Evolutionary conservation across 2,797 vertebrate species (phyloP).

Genomic region (Ibycter americanus): DNA sequence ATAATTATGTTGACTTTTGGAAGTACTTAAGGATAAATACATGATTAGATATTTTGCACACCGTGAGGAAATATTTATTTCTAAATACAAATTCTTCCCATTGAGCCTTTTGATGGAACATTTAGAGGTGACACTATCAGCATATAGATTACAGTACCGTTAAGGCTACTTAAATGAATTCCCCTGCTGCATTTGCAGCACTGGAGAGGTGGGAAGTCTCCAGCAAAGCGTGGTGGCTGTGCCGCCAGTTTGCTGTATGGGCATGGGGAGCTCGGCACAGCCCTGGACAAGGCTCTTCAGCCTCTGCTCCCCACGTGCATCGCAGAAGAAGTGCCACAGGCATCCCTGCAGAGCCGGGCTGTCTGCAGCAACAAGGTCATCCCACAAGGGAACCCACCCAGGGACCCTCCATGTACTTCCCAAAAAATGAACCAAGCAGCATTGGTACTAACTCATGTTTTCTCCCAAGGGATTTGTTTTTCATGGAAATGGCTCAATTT

Average conservation of each 20-base stretch:
- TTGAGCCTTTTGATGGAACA: constrained; percentile 36
- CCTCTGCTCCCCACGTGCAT: not conserved
- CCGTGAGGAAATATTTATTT: constrained; percentile 70
- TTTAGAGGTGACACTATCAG: constrained; percentile 28
- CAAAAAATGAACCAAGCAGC: not conserved
- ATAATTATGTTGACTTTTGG: constrained; percentile 75
- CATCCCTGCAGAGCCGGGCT: not conserved
- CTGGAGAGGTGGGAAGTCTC: not conserved
- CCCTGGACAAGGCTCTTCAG: not conserved
- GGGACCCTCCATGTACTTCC: not conserved
- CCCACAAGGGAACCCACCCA: not conserved
- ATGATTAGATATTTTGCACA: constrained; percentile 73
- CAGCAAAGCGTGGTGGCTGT: fast-evolving
- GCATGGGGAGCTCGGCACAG: not conserved
- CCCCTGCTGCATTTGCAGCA: not conserved
- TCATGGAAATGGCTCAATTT: not conserved
- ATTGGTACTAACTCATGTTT: not conserved
- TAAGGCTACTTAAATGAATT: constrained; percentile 10
- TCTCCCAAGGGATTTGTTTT: not conserved
- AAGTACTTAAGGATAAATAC: constrained; percentile 76
- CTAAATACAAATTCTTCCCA: constrained; percentile 47
- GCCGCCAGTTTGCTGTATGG: fast-evolving
- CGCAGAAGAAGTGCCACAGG: fast-evolving
- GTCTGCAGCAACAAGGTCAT: fast-evolving
- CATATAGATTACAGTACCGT: not conserved